Evolutionary conservation across 2,888 invertebrate genomes (phyloP).

Genomic region (Tipula helvola): DNA sequence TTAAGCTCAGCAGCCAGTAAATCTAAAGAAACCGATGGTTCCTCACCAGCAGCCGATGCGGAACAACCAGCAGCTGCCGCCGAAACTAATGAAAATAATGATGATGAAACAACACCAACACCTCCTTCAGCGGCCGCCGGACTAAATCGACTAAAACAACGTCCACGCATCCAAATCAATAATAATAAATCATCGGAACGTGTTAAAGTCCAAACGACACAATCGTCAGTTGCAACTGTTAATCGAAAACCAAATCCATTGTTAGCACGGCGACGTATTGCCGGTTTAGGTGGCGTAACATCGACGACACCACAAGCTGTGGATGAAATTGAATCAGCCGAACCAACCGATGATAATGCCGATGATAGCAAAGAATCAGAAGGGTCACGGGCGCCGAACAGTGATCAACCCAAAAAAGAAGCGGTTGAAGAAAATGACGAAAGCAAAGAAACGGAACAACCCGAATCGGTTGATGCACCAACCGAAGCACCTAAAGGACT

Average conservation of each 20-base stretch:
- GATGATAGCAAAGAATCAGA: constrained; percentile 24
- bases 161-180: constrained; percentile 31
- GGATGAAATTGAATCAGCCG: constrained; percentile 16
- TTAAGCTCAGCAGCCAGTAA: not conserved
- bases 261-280: constrained; percentile 30
- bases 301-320: constrained; percentile 24
- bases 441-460: constrained; percentile 32
- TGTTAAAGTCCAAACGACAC: not conserved
- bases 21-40: not conserved
- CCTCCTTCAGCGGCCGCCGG: constrained; percentile 20
- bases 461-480: constrained; percentile 36
- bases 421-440: constrained; percentile 33
- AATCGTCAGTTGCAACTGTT: constrained; percentile 22
- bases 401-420: constrained; percentile 24
- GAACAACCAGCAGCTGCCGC: not conserved
- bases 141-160: constrained; percentile 31
- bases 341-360: constrained; percentile 16
- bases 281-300: constrained; percentile 20
- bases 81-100: constrained; percentile 23
- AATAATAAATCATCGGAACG: constrained; percentile 21
- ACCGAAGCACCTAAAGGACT: constrained; percentile 49
- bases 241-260: constrained; percentile 33
- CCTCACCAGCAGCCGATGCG: not conserved
- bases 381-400: constrained; percentile 15
- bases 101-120: constrained; percentile 28